Evolutionary conservation across 2,888 invertebrate species (phyloP).

Genomic region (Tineola bisselliella): DNA sequence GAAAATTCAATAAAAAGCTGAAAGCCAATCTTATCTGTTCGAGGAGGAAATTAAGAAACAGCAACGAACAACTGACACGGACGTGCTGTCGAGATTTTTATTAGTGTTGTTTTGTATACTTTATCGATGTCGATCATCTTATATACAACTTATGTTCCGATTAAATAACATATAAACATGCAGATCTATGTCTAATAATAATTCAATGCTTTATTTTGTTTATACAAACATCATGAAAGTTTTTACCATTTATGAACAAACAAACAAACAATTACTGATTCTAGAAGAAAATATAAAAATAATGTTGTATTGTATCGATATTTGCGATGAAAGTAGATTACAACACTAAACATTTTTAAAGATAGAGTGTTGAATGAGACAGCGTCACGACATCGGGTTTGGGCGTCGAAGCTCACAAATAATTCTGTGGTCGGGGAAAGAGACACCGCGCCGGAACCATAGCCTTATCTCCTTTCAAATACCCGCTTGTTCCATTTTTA

Average conservation of each 20-base stretch:
- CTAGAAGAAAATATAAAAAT: too few relatives aligned
- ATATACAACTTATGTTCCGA: not conserved
- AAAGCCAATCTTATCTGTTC: constrained; percentile 66
- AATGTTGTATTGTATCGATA: not conserved
- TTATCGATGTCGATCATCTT: constrained; percentile 8
- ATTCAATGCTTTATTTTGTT: too few relatives aligned
- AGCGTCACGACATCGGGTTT: constrained; percentile 57
- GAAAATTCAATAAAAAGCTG: constrained; percentile 69
- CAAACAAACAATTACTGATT: too few relatives aligned
- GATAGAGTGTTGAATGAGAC: constrained; percentile 63
- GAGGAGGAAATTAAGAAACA: constrained; percentile 67
- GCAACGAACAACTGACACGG: constrained; percentile 66
- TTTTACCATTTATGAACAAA: too few relatives aligned
- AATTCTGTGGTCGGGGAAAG: constrained; percentile 46
- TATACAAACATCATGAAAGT: too few relatives aligned
- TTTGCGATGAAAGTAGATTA: constrained; percentile 5
- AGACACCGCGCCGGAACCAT: constrained; percentile 58
- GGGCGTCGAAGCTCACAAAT: constrained; percentile 58
- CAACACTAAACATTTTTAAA: constrained; percentile 58
- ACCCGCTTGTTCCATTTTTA: constrained; percentile 67
- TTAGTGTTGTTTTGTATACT: constrained; percentile 31
- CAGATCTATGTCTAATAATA: too few relatives aligned
- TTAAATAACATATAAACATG: too few relatives aligned
- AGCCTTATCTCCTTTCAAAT: constrained; percentile 61
- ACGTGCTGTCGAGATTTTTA: constrained; percentile 56